Conservation (phyloP, 2,797 vertebrate genomes). For the Trematomus bernacchii region DNA sequence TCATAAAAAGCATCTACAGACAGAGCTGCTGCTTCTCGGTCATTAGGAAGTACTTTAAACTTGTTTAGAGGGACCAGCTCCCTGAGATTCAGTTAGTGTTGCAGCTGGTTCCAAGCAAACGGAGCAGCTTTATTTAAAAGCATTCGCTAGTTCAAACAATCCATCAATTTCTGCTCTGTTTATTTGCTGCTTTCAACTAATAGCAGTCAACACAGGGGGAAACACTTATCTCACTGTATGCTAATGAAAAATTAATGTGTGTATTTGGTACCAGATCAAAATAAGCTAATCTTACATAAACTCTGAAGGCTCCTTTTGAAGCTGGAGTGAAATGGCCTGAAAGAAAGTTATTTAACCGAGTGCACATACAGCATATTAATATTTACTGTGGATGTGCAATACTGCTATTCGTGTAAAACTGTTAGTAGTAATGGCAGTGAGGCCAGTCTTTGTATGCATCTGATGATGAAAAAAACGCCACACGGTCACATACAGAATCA, state of each 20-base stretch:
- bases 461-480: neutral
- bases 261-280: neutral
- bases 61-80: too few relatives aligned
- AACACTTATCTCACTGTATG: neutral
- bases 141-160: slow-evolving; percentile 1
- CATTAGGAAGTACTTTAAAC: too few relatives aligned
- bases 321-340: neutral
- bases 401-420: neutral
- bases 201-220: too few relatives aligned
- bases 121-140: slow-evolving; percentile 8
- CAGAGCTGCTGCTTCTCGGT: too few relatives aligned
- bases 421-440: neutral
- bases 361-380: neutral
- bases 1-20: too few relatives aligned
- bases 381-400: neutral
- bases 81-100: too few relatives aligned
- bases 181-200: slow-evolving; percentile 6
- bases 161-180: slow-evolving; percentile 11
- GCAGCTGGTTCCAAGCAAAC: too few relatives aligned
- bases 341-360: neutral
- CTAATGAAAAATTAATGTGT: neutral
- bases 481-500: neutral
- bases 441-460: neutral
- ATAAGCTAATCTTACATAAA: neutral
- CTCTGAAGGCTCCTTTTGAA: neutral